phyloP scores from a whole-genome alignment of 2,797 vertebrate genomes.

The Anguilla marmorata region DNA sequence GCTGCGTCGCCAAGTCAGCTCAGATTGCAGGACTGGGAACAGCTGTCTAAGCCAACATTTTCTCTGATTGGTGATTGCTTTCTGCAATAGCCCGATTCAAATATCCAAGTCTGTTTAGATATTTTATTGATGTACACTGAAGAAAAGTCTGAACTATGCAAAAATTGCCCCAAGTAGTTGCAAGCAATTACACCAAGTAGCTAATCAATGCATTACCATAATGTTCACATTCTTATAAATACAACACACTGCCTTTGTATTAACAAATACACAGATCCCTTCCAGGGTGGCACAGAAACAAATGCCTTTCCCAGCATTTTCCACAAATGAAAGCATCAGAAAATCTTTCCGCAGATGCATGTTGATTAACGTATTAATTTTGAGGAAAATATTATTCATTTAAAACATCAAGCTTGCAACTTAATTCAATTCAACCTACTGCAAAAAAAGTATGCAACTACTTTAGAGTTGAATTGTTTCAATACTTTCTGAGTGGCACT shows the following conservation, averaged over 20 bases:
- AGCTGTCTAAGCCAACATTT: conserved; percentile 12
- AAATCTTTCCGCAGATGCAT: not conserved
- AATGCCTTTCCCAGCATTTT: not conserved
- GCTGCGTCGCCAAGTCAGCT: not conserved
- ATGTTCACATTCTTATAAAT: not conserved
- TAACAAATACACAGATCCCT: no score
- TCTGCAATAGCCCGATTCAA: conserved; percentile 1
- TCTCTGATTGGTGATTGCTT: not conserved
- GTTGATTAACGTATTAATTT: not conserved
- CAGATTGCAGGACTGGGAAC: conserved; percentile 13
- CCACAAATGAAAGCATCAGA: not conserved
- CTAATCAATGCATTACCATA: not conserved
- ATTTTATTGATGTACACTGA: not conserved
- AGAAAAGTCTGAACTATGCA: not conserved
- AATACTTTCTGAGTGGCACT: not conserved
- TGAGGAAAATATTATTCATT: not conserved
- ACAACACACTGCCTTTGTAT: not conserved
- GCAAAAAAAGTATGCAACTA: not conserved
- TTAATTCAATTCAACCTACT: not conserved
- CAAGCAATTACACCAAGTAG: not conserved
- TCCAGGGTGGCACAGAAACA: not conserved
- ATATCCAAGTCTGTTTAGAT: not conserved
- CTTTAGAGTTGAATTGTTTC: not conserved
- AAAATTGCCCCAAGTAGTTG: not conserved
- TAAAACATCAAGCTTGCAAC: not conserved